These are phyloP conservation scores for Acrocera orbiculus DNA, from an alignment of 2,888 invertebrate genomes.

Conservation along the genomic window DNA sequence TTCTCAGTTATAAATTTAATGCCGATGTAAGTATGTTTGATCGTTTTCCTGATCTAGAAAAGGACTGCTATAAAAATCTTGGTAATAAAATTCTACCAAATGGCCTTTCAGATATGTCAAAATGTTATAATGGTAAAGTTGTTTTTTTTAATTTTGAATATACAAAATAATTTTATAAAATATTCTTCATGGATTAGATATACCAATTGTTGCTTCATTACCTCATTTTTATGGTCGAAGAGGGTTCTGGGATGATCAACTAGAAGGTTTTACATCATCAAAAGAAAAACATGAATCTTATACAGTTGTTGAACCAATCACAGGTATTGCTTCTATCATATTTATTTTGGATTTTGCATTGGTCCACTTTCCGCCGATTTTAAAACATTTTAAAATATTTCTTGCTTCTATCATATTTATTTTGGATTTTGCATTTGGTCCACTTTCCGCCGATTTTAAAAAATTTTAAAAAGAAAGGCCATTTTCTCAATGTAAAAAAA, in stretches of 20 bases:
- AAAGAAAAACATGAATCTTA: slow-evolving; percentile 43
- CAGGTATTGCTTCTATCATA: too few relatives aligned
- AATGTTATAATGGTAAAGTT: slow-evolving; percentile 42
- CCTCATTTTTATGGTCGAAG: slow-evolving; percentile 46
- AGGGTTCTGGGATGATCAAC: slow-evolving; percentile 27
- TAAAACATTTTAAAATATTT: too few relatives aligned
- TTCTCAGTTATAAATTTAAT: slow-evolving; percentile 39
- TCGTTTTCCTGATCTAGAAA: slow-evolving; percentile 32
- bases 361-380: too few relatives aligned
- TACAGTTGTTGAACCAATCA: slow-evolving; percentile 50
- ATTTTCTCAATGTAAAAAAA: too few relatives aligned
- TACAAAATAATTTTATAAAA: not conserved
- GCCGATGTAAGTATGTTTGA: slow-evolving; percentile 39
- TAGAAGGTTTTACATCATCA: slow-evolving; percentile 44
- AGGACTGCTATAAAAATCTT: slow-evolving; percentile 41
- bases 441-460: too few relatives aligned
- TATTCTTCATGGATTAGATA: slow-evolving; percentile 30
- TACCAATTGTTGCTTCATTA: slow-evolving; percentile 49
- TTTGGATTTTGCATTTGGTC: too few relatives aligned
- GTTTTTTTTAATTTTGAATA: not conserved
- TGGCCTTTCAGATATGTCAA: slow-evolving; percentile 45
- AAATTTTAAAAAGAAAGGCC: too few relatives aligned
- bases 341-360: too few relatives aligned
- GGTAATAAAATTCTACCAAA: slow-evolving; percentile 30
- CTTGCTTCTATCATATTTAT: too few relatives aligned